Conservation (phyloP, 2,888 invertebrate species). For the Cistogaster globosa region DNA sequence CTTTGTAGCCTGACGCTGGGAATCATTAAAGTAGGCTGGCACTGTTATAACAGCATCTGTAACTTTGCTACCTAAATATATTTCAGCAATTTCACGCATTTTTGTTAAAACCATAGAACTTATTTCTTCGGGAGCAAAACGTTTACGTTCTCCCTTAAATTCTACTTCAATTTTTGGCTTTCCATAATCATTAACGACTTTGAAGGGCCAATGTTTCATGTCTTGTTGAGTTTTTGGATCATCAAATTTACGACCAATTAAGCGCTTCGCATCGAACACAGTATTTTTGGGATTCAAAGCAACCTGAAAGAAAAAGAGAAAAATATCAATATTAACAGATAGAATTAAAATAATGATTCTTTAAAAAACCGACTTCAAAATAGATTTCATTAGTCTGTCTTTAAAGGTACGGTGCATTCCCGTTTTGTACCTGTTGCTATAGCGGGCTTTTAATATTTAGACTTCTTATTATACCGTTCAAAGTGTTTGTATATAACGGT, state of each 20-base stretch:
- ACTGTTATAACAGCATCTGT: conserved; percentile 92
- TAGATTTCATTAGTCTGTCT: too few species aligned
- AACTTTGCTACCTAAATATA: conserved; percentile 89
- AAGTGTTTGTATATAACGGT: too few species aligned
- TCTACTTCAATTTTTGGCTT: conserved; percentile 90
- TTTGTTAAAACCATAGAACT: conserved; percentile 93
- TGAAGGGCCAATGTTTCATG: conserved; percentile 93
- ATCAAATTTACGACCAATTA: conserved; percentile 92
- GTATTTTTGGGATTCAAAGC: conserved; percentile 92
- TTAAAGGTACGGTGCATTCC: too few species aligned
- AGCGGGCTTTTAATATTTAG: too few species aligned
- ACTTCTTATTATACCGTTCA: too few species aligned
- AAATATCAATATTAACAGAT: too few species aligned
- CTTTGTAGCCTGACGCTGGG: conserved; percentile 93
- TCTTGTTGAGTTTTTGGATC: conserved; percentile 91
- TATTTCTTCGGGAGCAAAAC: conserved; percentile 92
- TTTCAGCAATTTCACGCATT: conserved; percentile 92
- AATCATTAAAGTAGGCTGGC: conserved; percentile 92
- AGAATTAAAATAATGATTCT: too few species aligned
- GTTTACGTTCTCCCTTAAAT: conserved; percentile 89
- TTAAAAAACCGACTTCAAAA: too few species aligned
- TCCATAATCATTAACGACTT: conserved; percentile 85
- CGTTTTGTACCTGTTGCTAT: too few species aligned
- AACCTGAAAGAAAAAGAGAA: conserved; percentile 83
- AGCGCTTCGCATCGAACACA: conserved; percentile 91